These are phyloP conservation scores for Hiodon tergisus DNA, from an alignment of 2,113 vertebrate species.

Conservation along the genomic window DNA sequence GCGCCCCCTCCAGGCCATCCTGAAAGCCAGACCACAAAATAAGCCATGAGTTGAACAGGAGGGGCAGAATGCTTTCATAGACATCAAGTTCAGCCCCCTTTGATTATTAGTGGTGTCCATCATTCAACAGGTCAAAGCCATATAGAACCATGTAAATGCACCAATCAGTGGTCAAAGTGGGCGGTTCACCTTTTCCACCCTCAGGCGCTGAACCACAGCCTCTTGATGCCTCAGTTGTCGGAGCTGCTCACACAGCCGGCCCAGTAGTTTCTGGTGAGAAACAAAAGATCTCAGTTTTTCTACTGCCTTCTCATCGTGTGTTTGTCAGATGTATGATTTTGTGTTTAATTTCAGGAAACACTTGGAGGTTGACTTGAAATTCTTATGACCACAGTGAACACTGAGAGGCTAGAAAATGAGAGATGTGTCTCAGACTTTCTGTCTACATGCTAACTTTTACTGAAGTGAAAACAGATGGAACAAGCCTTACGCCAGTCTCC, in stretches of 20 bases:
- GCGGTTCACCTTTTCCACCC: slow-evolving; percentile 80
- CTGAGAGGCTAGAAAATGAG: background rate
- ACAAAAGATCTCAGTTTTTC: background rate
- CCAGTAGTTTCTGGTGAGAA: slow-evolving; percentile 79
- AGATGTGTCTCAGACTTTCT: background rate
- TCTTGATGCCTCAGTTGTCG: slow-evolving; percentile 84
- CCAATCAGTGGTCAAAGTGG: background rate
- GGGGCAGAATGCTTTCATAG: background rate
- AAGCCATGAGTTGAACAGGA: background rate
- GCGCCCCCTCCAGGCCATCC: slow-evolving; percentile 88
- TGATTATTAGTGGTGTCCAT: too few relatives aligned
- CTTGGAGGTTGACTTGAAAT: background rate
- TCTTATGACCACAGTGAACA: background rate
- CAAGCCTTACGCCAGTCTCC: slow-evolving; percentile 84
- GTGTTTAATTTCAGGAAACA: background rate
- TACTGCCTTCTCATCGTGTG: too few relatives aligned
- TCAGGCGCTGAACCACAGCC: slow-evolving; percentile 78
- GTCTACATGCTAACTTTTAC: background rate
- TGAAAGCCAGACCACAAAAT: slow-evolving; percentile 33
- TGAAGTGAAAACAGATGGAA: too few relatives aligned
- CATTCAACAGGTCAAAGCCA: background rate
- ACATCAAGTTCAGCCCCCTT: too few relatives aligned
- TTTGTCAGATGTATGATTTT: background rate
- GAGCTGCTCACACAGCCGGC: slow-evolving; percentile 86
- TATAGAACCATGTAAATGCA: background rate